Evolutionary conservation across 2,113 vertebrate species (phyloP), one percentile per base, ranked within the genome.

Genomic region (Calyptommatus sinebrachiatus): DNA sequence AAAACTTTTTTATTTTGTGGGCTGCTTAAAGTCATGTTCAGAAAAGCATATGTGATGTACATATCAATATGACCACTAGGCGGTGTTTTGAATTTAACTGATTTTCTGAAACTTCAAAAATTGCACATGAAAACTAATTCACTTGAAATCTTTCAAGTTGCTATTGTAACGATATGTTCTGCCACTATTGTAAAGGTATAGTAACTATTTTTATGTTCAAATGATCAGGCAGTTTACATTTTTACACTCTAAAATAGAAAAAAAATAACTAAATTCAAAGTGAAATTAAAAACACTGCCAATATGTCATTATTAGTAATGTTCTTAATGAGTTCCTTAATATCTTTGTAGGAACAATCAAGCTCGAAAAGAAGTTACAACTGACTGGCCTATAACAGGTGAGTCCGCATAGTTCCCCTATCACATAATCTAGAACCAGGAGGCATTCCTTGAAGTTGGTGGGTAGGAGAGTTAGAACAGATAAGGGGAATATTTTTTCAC

Each of bases 291-390:
- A 57, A 57, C 18, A 57, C 2, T 57, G 12, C 53, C 53, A 57
- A 4, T 57, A 16, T 18, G 53, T 18, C 53, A 18, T 57, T 18
- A 57, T 57, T 16, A 18, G 14, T 5, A 57, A 57, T 57, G 53
- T 57, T 57, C 53, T 57, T 57, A 57, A 57, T 57, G 53, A 5
- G 5, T 65, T 90, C 89, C 79, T 18, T 73, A 29, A 26, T 90
- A 73, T 89, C 83, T 89, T 78, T 89, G 77, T 61, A 92, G 89
- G 83, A 86, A 86, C 76, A 88, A 71, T 87, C 85, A 91, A 70
- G 66, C 0, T 86, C 0, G 69, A 88, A 88, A 68, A 78, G 78
- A 85, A 60, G 75, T 91, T 84, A 81, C 74, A 0, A 78, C 76
- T 86, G 87, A 86, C 77, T 78, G 76, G 61, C 77, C 87, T 89